Conservation (phyloP, 1,140 invertebrate genomes). For the Sipha flava region DNA sequence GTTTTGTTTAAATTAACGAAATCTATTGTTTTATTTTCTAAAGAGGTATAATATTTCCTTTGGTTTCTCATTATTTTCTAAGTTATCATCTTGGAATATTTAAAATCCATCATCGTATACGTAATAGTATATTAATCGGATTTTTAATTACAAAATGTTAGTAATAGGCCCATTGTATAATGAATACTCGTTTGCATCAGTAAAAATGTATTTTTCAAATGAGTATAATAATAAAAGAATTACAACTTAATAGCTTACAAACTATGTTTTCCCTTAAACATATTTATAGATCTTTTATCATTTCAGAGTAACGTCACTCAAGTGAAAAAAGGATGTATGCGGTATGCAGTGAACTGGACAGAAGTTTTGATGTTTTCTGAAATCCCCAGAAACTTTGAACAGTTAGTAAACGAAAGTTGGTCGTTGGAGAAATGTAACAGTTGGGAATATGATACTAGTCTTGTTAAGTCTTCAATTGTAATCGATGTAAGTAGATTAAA, state of each 20-base stretch:
- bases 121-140: no score
- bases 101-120: no score
- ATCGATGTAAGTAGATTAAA: constrained; percentile 57
- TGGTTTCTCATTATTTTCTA: not conserved
- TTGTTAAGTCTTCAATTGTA: constrained; percentile 65
- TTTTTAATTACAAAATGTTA: no score
- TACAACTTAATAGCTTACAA: no score
- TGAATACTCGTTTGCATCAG: no score
- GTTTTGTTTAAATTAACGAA: not conserved
- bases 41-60: not conserved
- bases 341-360: constrained; percentile 65
- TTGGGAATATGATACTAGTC: constrained; percentile 67
- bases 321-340: constrained; percentile 44
- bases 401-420: constrained; percentile 51
- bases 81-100: not conserved
- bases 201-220: no score
- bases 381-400: constrained; percentile 39
- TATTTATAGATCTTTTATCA: no score
- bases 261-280: no score
- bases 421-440: constrained; percentile 57
- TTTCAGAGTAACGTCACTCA: not conserved
- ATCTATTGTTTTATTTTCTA: not conserved
- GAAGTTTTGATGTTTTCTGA: constrained; percentile 45
- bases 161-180: no score
- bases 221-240: no score